Percentiles rank a stretch among this genome's conserved stretches.
phyloP scores from a whole-genome alignment of 2,113 vertebrate species.

The Paracanthobrama guichenoti region DNA sequence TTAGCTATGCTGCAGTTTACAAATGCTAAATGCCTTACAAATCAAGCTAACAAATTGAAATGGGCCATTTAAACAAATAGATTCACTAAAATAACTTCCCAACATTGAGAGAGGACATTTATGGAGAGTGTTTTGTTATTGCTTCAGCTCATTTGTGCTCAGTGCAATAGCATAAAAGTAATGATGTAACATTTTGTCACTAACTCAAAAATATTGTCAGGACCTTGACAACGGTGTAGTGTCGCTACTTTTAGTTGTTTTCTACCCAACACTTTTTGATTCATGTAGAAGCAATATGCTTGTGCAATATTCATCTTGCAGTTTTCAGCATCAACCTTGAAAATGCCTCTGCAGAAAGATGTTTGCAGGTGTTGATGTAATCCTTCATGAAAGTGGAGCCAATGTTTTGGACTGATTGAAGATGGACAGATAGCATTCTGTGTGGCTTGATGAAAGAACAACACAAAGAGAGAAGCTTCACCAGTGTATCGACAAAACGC shows the following conservation, averaged over 20 bases:
- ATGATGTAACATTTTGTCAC: background rate
- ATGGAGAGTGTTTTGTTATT: background rate
- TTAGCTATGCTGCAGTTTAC: background rate
- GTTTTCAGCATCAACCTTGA: conserved; percentile 11
- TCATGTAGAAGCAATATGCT: background rate
- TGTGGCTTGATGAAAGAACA: conserved; percentile 50
- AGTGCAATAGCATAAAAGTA: background rate
- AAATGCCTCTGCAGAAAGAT: background rate
- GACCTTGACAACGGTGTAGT: no score
- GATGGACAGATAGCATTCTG: conserved; percentile 56
- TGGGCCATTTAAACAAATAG: conserved; percentile 9
- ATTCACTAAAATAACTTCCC: conserved; percentile 4
- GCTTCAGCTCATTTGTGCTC: conserved; percentile 12
- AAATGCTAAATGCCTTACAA: background rate
- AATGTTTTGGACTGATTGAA: conserved; percentile 50
- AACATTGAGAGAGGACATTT: background rate
- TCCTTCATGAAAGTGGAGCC: background rate
- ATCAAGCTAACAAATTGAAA: conserved; percentile 17
- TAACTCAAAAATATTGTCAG: no score
- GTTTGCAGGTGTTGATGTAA: conserved; percentile 9
- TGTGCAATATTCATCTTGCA: background rate
- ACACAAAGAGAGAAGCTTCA: conserved; percentile 46
- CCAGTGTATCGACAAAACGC: conserved; percentile 61
- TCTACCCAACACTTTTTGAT: background rate
- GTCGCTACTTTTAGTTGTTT: background rate